Percentiles rank a stretch among this genome's conserved stretches.
Evolutionary conservation across 2,888 invertebrate genomes (phyloP).

Genomic region (Loripinus fragilis): DNA sequence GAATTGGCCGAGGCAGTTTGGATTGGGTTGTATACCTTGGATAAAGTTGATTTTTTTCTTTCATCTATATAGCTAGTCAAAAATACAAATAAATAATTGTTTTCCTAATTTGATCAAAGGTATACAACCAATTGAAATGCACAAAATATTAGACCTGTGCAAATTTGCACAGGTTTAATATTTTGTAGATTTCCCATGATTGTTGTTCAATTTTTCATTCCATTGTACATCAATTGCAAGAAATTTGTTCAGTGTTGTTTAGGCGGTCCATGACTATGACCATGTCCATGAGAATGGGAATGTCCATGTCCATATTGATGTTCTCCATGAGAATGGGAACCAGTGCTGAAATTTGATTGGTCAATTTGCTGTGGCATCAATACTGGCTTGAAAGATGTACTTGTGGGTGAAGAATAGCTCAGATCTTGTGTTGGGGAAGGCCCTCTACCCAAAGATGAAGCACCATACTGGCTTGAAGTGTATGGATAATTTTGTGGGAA

Average conservation of each 20-base stretch:
- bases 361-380: slow-evolving; percentile 34
- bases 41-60: no score
- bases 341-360: slow-evolving; percentile 13
- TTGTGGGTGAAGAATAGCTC: slow-evolving; percentile 32
- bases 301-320: slow-evolving; percentile 28
- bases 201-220: no score
- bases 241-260: slow-evolving; percentile 13
- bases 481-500: slow-evolving; percentile 52
- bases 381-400: slow-evolving; percentile 27
- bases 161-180: no score
- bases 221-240: no score
- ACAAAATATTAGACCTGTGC: no score
- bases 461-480: slow-evolving; percentile 10
- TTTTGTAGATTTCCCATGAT: no score
- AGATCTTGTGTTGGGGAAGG: slow-evolving; percentile 65
- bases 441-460: slow-evolving; percentile 39
- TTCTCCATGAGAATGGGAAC: slow-evolving; percentile 31
- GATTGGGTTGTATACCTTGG: no score
- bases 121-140: no score
- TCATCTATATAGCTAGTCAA: no score
- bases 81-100: no score
- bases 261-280: slow-evolving; percentile 12
- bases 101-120: no score
- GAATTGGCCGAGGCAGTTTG: no score
- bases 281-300: slow-evolving; percentile 13